Percentiles rank a stretch among this genome's conserved stretches.
phyloP scores from a whole-genome alignment of 2,113 vertebrate genomes.

The Xyrauchen texanus region DNA sequence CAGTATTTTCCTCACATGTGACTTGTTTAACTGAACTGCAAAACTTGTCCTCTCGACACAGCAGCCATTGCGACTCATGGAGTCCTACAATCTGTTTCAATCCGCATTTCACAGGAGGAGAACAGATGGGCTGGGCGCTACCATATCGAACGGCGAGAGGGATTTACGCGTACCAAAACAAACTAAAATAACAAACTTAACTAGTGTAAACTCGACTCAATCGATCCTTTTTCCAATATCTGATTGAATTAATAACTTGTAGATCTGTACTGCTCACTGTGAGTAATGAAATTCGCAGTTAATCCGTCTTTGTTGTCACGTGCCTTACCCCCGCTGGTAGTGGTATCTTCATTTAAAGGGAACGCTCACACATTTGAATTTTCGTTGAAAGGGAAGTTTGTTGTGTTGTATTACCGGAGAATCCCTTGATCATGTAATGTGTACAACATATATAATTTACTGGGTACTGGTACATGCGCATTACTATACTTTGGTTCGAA shows the following conservation, averaged over 20 bases:
- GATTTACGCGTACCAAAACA: constrained; percentile 1
- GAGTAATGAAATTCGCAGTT: background rate
- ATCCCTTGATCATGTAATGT: no score
- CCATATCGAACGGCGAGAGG: constrained; percentile 49
- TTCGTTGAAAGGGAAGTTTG: constrained; percentile 35
- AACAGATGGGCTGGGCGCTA: constrained; percentile 76
- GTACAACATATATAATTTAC: background rate
- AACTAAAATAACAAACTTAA: background rate
- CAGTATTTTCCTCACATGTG: constrained; percentile 41
- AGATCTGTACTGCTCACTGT: no score
- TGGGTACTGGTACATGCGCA: background rate
- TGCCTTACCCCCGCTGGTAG: constrained; percentile 23
- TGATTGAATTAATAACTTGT: fast-evolving
- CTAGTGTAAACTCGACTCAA: fast-evolving
- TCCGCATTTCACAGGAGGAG: constrained; percentile 65
- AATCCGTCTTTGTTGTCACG: background rate
- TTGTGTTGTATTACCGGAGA: background rate
- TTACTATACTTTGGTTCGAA: no score
- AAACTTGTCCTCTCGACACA: constrained; percentile 61
- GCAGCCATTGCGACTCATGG: constrained; percentile 68
- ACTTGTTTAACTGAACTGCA: constrained; percentile 58
- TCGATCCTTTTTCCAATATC: fast-evolving
- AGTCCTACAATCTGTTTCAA: constrained; percentile 73
- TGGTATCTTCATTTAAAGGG: constrained; percentile 72
- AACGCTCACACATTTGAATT: constrained; percentile 57